Base-by-base conservation (phyloP, 2,797 vertebrate species). In the Syngnathus acus region DNA sequence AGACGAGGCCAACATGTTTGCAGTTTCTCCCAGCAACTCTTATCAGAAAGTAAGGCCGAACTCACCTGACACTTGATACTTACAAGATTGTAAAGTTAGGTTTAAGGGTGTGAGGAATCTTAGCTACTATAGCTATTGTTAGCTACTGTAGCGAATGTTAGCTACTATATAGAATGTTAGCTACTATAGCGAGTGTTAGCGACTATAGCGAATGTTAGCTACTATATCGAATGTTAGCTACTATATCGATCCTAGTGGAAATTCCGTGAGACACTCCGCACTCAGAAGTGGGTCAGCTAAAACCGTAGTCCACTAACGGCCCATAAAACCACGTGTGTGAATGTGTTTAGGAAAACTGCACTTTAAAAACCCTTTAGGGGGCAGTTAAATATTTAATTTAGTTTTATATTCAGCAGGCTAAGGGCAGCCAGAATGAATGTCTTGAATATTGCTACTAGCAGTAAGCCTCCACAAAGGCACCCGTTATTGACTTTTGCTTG, bases 1-100 rank as follows among this genome's bases (percentile, higher is more conserved):
- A 73, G 96, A 99, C 17, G 96, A 97, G 67, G 80, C 83, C 69
- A 96, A 91, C 87, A 94, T 94, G 92, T 98, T 97, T 75, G 97
- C 95, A 1, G 86, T 98, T 66, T 98, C 97, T 0, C 95, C 95
- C 10, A 84, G 93, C 67, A 95, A 94, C 79, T 88, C 91, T 61
- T 95, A 97, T 80, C 97, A 98, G 75, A 99, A 98, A 93, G 92
- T 93, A 86, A 84, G 78, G 43, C 8, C 10, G 16, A 45, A 62
- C 40, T 62, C 6, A 9, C 62, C 13, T 3, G 42, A 59, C 37
- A 7, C 37, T 39, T 9, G 6, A n/a, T 9, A 62, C 3, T 4
- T 3, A 37, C 55, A 57, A 17, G 55, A 37, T 57, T 57, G 55
- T 37, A 57, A 57, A 57, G 32, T 14, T 9, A 37, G 14, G 7